Conservation (phyloP, 2,797 vertebrate genomes). For the Setipinna tenuifilis region DNA sequence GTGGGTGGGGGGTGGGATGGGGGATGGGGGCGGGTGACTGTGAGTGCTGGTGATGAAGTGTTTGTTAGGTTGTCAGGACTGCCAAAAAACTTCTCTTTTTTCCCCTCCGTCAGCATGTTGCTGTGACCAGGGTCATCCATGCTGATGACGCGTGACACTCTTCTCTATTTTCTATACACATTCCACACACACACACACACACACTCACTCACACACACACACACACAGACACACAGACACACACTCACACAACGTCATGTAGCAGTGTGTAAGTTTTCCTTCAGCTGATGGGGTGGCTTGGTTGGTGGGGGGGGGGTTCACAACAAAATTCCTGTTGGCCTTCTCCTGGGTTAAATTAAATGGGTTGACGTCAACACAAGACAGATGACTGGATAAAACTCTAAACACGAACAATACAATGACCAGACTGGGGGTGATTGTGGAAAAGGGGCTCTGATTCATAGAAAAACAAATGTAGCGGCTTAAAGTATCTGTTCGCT, state of each 20-base stretch:
- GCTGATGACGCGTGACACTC: background rate
- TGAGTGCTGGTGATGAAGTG: background rate
- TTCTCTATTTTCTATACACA: background rate
- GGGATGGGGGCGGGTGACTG: too few relatives aligned
- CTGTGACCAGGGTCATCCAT: background rate
- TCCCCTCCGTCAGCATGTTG: background rate
- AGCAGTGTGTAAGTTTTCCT: background rate
- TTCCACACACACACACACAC: background rate
- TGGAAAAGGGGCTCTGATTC: too few relatives aligned
- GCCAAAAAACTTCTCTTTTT: background rate
- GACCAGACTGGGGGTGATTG: too few relatives aligned
- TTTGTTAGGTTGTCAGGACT: background rate
- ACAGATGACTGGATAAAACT: too few relatives aligned
- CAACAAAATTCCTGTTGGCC: too few relatives aligned
- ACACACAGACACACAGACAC: background rate
- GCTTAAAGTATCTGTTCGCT: background rate
- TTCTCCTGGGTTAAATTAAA: too few relatives aligned
- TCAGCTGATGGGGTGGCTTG: background rate
- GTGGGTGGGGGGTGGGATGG: too few relatives aligned
- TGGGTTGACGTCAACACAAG: too few relatives aligned
- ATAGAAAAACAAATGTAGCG: background rate
- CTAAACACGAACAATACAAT: too few relatives aligned
- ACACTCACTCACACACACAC: background rate
- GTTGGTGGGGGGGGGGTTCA: background rate
- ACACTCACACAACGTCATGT: background rate